Evolutionary conservation across 1,140 invertebrate genomes (phyloP).

Genomic region (Anthonomus grandis): DNA sequence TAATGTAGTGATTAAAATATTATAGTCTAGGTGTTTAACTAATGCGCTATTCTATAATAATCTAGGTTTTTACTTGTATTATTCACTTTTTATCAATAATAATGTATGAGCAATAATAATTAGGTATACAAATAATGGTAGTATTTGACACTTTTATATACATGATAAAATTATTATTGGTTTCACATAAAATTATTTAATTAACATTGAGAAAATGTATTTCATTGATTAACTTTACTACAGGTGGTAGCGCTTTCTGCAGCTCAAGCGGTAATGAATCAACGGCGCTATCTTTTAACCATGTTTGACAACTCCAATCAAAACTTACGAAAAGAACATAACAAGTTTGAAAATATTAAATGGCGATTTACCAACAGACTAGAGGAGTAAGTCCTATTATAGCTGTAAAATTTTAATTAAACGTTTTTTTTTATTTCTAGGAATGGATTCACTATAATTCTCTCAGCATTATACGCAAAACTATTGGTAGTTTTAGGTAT

Average conservation of each 20-base stretch:
- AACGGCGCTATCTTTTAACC: slow-evolving; percentile 39
- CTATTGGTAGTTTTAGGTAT: slow-evolving; percentile 75
- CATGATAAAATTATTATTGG: too few relatives aligned
- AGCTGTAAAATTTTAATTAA: neutral
- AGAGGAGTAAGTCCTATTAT: slow-evolving; percentile 47
- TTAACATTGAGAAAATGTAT: neutral
- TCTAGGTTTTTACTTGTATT: too few relatives aligned
- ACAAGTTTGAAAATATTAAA: slow-evolving; percentile 28
- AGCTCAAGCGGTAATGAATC: slow-evolving; percentile 47
- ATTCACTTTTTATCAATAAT: too few relatives aligned
- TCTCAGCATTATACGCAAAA: slow-evolving; percentile 78
- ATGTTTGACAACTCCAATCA: slow-evolving; percentile 28
- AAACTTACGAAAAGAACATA: slow-evolving; percentile 24
- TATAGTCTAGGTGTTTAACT: neutral
- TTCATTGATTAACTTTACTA: too few relatives aligned
- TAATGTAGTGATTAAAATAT: too few relatives aligned
- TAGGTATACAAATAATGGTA: too few relatives aligned
- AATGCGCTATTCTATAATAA: neutral
- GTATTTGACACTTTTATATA: too few relatives aligned
- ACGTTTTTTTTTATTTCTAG: slow-evolving; percentile 36
- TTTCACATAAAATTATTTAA: neutral
- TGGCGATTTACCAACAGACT: slow-evolving; percentile 46
- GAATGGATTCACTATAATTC: slow-evolving; percentile 54
- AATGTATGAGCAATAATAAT: too few relatives aligned
- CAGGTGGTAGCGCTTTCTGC: slow-evolving; percentile 55